Evolutionary conservation across 2,888 invertebrate species (phyloP).

Genomic region (Laothoe populi): DNA sequence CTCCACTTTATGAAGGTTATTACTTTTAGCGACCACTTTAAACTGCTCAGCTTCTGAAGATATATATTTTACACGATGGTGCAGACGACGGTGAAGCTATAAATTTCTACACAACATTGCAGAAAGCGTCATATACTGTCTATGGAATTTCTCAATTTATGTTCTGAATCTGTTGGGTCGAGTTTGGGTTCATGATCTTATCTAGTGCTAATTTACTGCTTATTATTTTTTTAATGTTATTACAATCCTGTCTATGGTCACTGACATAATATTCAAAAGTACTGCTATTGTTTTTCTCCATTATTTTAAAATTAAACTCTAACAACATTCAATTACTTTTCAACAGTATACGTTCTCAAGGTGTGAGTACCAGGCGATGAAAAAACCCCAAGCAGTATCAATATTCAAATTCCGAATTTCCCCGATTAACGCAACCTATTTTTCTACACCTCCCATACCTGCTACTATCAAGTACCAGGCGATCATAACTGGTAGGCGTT

Average conservation of each 20-base stretch:
- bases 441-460: not conserved
- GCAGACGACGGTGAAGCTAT: no score
- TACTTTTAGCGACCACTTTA: not conserved
- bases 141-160: not conserved
- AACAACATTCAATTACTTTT: not conserved
- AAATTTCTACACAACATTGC: no score
- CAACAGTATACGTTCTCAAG: not conserved
- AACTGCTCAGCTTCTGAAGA: not conserved
- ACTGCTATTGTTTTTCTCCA: not conserved
- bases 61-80: not conserved
- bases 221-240: not conserved
- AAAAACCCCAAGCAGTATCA: not conserved
- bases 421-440: no score
- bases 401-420: not conserved
- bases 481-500: constrained; percentile 34
- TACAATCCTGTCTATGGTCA: no score
- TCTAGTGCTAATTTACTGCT: not conserved
- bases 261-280: no score
- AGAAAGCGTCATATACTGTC: no score
- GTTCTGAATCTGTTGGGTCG: not conserved
- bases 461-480: constrained; percentile 34
- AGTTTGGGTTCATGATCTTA: constrained; percentile 8
- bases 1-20: not conserved
- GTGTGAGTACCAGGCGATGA: not conserved
- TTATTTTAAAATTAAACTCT: not conserved